Evolutionary conservation across 2,888 invertebrate species (phyloP).

Genomic region (Cantharis lateralis): DNA sequence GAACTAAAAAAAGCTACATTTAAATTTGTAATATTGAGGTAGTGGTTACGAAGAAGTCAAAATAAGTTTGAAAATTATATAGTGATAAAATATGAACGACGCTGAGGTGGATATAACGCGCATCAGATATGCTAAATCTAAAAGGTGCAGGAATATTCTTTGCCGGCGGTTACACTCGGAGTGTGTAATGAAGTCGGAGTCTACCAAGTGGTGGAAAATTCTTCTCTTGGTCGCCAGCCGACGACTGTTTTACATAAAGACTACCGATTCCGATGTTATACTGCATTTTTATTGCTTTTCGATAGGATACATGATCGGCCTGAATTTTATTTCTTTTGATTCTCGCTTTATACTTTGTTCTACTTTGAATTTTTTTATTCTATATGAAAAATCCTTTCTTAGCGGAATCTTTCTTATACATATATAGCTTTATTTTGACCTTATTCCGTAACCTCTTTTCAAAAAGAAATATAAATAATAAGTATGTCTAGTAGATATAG

Average conservation of each 20-base stretch:
- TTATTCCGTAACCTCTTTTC: not conserved
- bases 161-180: conserved; percentile 35
- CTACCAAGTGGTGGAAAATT: conserved; percentile 34
- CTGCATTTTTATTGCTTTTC: conserved; percentile 35
- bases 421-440: not conserved
- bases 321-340: conserved; percentile 38
- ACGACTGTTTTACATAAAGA: conserved; percentile 39
- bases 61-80: conserved; percentile 43
- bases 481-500: not conserved
- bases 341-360: conserved; percentile 24
- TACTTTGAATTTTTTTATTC: conserved; percentile 20
- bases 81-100: conserved; percentile 43
- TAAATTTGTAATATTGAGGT: conserved; percentile 38
- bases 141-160: conserved; percentile 42
- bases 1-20: conserved; percentile 30
- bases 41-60: conserved; percentile 23
- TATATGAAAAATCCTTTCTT: conserved; percentile 13
- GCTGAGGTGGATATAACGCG: conserved; percentile 37
- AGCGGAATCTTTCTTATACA: not conserved
- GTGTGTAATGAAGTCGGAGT: conserved; percentile 38
- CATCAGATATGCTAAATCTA: conserved; percentile 43
- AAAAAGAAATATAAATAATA: not conserved
- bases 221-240: conserved; percentile 32
- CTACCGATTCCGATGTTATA: conserved; percentile 33
- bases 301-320: conserved; percentile 36